Conservation (phyloP, 2,113 vertebrate genomes). For the Microtus ochrogaster region DNA sequence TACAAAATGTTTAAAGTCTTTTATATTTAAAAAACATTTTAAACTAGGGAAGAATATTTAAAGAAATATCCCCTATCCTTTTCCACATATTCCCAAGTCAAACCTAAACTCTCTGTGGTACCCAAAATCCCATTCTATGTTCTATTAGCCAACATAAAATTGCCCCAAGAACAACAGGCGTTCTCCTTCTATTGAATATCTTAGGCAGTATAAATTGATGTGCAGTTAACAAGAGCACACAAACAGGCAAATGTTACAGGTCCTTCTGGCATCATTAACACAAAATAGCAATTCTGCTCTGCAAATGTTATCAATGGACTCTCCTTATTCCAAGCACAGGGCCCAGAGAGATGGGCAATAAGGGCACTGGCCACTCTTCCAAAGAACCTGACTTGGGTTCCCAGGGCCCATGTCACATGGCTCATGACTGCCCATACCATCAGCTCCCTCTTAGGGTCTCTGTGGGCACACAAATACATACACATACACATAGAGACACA, state of each 20-base stretch:
- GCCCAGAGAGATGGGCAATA: not conserved
- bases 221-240: not conserved
- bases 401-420: not conserved
- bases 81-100: not conserved
- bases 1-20: constrained; percentile 3
- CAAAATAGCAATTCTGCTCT: not conserved
- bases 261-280: not conserved
- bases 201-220: not conserved
- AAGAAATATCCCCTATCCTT: not conserved
- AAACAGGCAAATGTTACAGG: not conserved
- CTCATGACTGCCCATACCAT: not conserved
- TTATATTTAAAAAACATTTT: not conserved
- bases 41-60: not conserved
- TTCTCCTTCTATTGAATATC: constrained; percentile 40
- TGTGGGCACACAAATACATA: not conserved
- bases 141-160: not conserved
- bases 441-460: not conserved
- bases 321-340: constrained; percentile 23
- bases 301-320: not conserved
- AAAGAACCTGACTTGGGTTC: not conserved
- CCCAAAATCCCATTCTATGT: not conserved
- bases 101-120: not conserved
- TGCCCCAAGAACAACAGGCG: not conserved
- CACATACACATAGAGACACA: not conserved
- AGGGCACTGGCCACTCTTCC: no score